Percentiles rank a stretch among this genome's conserved stretches.
Conservation (phyloP, 2,888 invertebrate species). For the Caenorhabditis wallacei region DNA sequence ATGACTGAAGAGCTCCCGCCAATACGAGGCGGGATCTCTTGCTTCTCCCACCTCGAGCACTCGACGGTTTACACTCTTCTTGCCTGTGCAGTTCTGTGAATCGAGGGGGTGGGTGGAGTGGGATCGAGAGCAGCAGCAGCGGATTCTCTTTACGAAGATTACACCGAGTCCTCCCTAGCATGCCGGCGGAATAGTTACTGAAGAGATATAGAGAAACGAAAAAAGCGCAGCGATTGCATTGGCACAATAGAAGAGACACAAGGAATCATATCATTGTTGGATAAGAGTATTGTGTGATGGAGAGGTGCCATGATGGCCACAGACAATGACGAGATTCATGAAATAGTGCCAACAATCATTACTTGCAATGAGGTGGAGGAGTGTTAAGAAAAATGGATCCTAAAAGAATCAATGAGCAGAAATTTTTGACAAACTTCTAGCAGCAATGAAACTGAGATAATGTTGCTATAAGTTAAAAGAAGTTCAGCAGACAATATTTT, state of each 20-base stretch:
- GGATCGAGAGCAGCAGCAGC: conserved; percentile 43
- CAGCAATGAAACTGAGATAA: not conserved
- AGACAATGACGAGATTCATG: conserved; percentile 18
- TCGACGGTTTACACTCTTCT: conserved; percentile 61
- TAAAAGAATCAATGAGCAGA: conserved; percentile 25
- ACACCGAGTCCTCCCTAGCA: conserved; percentile 30
- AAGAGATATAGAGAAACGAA: conserved; percentile 28
- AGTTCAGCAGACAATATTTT: too few relatives aligned
- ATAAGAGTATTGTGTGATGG: conserved; percentile 1
- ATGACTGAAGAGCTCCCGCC: conserved; percentile 30
- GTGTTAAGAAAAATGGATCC: not conserved
- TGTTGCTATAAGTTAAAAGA: not conserved
- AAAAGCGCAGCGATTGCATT: conserved; percentile 16
- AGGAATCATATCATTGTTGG: conserved; percentile 23
- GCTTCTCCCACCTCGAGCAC: conserved; percentile 52
- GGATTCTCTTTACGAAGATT: conserved; percentile 49
- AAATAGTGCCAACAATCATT: not conserved
- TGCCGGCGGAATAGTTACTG: conserved; percentile 21
- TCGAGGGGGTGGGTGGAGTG: conserved; percentile 65
- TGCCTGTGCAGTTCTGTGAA: conserved; percentile 58
- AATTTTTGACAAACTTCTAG: conserved; percentile 3
- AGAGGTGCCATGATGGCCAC: not conserved
- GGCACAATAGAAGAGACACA: conserved; percentile 28
- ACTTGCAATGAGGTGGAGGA: not conserved
- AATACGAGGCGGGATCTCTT: conserved; percentile 48